These are phyloP conservation scores for Chloromyia formosa DNA, from an alignment of 2,888 invertebrate genomes.

Conservation along the genomic window DNA sequence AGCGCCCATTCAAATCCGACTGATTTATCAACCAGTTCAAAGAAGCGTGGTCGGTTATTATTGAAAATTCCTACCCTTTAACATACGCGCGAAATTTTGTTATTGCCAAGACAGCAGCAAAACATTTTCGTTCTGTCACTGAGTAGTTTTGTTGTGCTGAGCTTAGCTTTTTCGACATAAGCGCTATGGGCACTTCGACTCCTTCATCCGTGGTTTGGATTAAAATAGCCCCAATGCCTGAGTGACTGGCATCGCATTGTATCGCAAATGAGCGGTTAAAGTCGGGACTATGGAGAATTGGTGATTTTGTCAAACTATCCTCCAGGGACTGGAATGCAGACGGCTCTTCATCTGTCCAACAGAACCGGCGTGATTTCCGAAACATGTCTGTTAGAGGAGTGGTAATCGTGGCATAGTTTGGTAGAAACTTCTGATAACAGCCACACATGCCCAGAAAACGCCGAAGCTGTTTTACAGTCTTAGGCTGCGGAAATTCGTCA, in stretches of 20 bases:
- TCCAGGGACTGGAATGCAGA: background rate
- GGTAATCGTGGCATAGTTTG: background rate
- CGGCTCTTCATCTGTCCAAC: background rate
- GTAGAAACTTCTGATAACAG: background rate
- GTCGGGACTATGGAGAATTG: background rate
- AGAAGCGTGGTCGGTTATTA: constrained; percentile 18
- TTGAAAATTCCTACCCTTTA: background rate
- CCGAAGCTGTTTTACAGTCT: background rate
- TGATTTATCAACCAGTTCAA: constrained; percentile 21
- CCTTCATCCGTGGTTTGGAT: background rate
- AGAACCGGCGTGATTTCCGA: background rate
- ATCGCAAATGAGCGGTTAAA: background rate
- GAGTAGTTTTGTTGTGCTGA: constrained; percentile 7
- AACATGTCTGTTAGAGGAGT: background rate
- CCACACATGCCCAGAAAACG: background rate
- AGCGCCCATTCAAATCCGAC: background rate
- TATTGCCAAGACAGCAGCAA: background rate
- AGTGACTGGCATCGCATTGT: background rate
- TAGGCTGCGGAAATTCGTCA: background rate
- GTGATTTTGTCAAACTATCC: background rate
- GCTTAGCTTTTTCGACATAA: constrained; percentile 15
- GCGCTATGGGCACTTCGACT: background rate
- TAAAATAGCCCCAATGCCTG: background rate
- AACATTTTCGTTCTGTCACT: constrained; percentile 5
- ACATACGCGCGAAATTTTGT: constrained; percentile 16